Evolutionary conservation across 2,113 vertebrate genomes (phyloP).

Genomic region (Synchiropus splendidus): DNA sequence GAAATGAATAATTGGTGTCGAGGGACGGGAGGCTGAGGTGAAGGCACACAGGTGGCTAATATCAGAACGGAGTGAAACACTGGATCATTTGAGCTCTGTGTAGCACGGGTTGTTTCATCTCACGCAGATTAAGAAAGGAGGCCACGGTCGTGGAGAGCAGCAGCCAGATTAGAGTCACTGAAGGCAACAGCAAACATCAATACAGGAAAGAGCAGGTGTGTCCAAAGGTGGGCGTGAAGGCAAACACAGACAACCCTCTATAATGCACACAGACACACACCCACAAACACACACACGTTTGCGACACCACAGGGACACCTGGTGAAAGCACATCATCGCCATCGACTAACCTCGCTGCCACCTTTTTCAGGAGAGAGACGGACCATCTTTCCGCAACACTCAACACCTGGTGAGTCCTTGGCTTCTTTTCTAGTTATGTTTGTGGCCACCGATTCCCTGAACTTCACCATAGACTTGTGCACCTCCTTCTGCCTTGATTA

Average conservation of each 20-base stretch:
- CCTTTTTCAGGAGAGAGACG: conserved; percentile 14
- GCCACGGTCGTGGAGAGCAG: too few relatives aligned
- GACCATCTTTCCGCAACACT: conserved; percentile 8
- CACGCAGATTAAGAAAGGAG: too few relatives aligned
- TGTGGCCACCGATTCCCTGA: too few relatives aligned
- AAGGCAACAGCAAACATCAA: not conserved
- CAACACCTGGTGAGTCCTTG: conserved; percentile 37
- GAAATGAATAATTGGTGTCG: conserved; percentile 38
- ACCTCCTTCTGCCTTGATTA: too few relatives aligned
- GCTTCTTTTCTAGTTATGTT: not conserved
- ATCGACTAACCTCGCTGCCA: conserved; percentile 8
- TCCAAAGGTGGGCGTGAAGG: conserved; percentile 54
- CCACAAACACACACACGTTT: conserved; percentile 12
- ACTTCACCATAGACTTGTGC: too few relatives aligned
- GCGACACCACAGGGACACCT: conserved; percentile 8
- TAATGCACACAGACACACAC: conserved; percentile 7
- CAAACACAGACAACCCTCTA: conserved; percentile 42
- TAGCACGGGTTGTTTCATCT: too few relatives aligned
- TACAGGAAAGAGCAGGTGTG: conserved; percentile 62
- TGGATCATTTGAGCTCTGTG: too few relatives aligned
- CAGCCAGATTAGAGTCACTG: too few relatives aligned
- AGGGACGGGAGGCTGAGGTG: conserved; percentile 16
- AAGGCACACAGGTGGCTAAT: conserved; percentile 1
- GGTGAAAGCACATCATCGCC: conserved; percentile 3
- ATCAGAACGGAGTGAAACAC: too few relatives aligned